Percentiles rank a stretch among this genome's conserved stretches.
Conservation (phyloP, 2,797 vertebrate species). For the Propithecus perrieri region DNA sequence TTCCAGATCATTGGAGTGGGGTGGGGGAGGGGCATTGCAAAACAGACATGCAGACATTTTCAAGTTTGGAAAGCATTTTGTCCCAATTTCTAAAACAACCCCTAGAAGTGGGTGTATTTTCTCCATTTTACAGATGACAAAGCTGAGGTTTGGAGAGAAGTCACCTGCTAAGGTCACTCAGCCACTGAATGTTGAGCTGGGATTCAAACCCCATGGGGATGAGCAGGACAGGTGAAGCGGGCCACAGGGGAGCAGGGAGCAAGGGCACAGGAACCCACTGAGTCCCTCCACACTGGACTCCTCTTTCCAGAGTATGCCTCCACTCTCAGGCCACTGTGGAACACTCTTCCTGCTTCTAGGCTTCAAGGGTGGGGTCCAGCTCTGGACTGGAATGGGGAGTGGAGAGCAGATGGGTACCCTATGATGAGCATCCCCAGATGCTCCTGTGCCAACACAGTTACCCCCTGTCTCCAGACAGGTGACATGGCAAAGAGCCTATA, state of each 20-base stretch:
- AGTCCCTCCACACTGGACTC: background rate
- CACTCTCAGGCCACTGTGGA: background rate
- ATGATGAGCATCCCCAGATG: constrained; percentile 14
- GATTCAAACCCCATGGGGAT: background rate
- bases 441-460: background rate
- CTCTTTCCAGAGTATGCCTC: background rate
- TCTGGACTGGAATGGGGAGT: background rate
- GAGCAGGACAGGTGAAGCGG: background rate
- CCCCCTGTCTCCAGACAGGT: background rate
- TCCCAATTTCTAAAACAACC: background rate
- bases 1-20: background rate
- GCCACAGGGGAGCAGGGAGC: background rate
- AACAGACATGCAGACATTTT: background rate
- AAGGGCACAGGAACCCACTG: background rate
- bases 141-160: constrained; percentile 4
- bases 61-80: background rate
- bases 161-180: background rate
- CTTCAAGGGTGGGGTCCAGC: background rate
- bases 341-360: background rate
- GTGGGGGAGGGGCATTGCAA: background rate
- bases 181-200: background rate
- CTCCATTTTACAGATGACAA: background rate
- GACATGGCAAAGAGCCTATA: background rate
- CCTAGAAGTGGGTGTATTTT: background rate
- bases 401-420: constrained; percentile 26